phyloP scores from a whole-genome alignment of 2,113 vertebrate species.

The Herpetotheres cachinnans region DNA sequence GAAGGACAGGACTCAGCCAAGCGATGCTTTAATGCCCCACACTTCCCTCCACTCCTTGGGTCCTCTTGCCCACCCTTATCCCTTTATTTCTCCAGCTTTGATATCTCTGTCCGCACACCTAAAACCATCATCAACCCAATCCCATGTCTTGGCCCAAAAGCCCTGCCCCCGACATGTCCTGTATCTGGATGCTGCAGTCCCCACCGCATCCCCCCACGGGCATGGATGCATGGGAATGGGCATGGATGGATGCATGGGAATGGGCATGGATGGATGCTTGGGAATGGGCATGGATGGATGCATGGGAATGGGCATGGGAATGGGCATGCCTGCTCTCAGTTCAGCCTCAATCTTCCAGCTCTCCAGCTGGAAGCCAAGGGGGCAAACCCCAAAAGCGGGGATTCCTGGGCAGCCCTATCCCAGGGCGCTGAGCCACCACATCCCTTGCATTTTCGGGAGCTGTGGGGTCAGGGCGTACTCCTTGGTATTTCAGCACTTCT shows the following conservation, averaged over 20 bases:
- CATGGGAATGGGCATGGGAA: neutral
- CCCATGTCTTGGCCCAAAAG: neutral
- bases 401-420: neutral
- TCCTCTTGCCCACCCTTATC: neutral
- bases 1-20: neutral
- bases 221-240: neutral
- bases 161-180: neutral
- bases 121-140: neutral
- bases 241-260: neutral
- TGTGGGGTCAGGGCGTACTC: fast-evolving
- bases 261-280: too few species aligned
- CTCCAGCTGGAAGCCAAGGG: neutral
- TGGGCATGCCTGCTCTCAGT: neutral
- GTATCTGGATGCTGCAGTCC: neutral
- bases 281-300: neutral
- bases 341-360: fast-evolving
- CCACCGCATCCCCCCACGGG: neutral
- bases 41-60: neutral
- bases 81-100: neutral
- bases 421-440: neutral
- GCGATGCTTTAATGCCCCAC: neutral
- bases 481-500: neutral
- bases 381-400: neutral
- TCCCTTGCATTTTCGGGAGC: neutral
- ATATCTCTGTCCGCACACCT: neutral